Conservation (phyloP, 2,888 invertebrate species). For the Volucella inanis region DNA sequence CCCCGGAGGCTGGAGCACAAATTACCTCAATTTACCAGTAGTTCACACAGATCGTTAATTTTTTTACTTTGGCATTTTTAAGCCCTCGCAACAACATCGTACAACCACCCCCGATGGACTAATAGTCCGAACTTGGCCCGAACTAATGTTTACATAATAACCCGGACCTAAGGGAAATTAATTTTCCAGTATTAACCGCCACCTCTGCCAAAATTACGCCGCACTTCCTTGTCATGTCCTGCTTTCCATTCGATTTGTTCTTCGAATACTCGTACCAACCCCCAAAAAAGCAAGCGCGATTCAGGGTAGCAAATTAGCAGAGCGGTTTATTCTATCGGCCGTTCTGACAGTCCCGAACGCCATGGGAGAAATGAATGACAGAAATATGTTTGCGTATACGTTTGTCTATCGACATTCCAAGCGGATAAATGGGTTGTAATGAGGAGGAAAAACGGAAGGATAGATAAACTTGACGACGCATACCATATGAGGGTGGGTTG, state of each 20-base stretch:
- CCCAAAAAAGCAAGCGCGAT: conserved; percentile 36
- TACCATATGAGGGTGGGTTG: not conserved
- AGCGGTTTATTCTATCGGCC: conserved; percentile 2
- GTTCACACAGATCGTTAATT: conserved; percentile 73
- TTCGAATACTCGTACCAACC: not conserved
- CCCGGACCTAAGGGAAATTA: conserved; percentile 74
- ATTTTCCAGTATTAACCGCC: conserved; percentile 71
- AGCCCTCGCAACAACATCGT: conserved; percentile 58
- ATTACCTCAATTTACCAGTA: conserved; percentile 70
- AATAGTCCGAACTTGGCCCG: conserved; percentile 68
- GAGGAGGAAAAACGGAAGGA: conserved; percentile 9
- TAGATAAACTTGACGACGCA: too few species aligned
- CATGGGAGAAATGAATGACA: conserved; percentile 68
- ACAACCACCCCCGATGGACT: conserved; percentile 68
- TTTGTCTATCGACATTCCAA: conserved; percentile 59
- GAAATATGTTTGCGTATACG: conserved; percentile 63
- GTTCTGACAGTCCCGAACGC: conserved; percentile 10
- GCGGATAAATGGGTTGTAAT: conserved; percentile 24
- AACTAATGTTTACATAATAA: conserved; percentile 74
- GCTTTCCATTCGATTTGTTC: too few species aligned
- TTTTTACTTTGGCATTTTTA: conserved; percentile 68
- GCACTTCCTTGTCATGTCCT: not conserved
- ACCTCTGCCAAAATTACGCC: not conserved
- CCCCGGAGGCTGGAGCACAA: conserved; percentile 50
- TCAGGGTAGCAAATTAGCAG: conserved; percentile 31